These are phyloP conservation scores for Mantis religiosa DNA, from an alignment of 2,888 invertebrate genomes.

Conservation along the genomic window DNA sequence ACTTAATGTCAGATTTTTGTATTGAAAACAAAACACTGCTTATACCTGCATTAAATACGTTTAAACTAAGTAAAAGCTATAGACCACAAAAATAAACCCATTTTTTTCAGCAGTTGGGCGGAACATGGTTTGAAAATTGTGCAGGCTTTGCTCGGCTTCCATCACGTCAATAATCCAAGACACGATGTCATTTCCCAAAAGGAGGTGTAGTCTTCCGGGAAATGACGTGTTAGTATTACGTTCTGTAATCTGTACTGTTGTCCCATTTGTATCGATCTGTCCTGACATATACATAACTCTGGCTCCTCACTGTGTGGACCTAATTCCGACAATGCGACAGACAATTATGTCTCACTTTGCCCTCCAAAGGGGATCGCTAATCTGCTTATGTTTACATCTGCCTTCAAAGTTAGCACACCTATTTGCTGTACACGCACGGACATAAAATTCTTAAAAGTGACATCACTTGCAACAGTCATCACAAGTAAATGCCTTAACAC, in stretches of 20 bases:
- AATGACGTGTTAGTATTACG: background rate
- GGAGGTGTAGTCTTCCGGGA: background rate
- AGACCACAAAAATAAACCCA: no score
- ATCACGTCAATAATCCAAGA: background rate
- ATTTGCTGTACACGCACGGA: no score
- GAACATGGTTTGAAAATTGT: no score
- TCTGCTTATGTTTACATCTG: background rate
- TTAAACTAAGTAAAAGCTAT: no score
- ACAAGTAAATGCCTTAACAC: no score
- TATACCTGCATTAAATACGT: no score
- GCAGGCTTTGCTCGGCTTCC: background rate
- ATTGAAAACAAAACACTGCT: no score
- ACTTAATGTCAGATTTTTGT: no score
- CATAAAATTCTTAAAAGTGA: no score
- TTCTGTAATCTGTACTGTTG: background rate
- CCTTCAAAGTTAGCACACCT: background rate
- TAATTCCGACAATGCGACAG: background rate
- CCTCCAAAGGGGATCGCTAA: background rate
- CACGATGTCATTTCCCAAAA: background rate
- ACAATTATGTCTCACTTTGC: background rate
- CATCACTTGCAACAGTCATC: no score
- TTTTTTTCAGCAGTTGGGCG: no score
- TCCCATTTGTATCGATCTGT: background rate
- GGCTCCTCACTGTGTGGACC: no score
- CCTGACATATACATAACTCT: background rate